Percentiles rank a stretch among this genome's conserved stretches.
These are phyloP conservation scores for Pogonus chalceus DNA, from an alignment of 1,140 invertebrate genomes.

Conservation along the genomic window DNA sequence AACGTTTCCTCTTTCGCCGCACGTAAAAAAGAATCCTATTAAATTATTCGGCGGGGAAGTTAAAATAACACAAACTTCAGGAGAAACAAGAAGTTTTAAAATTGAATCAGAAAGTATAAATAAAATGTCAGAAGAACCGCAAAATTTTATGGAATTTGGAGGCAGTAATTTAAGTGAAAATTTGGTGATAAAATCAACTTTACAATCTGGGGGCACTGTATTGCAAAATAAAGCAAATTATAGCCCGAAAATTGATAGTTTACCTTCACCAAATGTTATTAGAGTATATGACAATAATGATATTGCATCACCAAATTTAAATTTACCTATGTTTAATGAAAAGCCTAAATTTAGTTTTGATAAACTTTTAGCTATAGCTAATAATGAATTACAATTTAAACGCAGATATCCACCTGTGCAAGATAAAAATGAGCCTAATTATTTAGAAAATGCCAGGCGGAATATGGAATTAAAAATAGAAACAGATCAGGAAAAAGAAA, in stretches of 20 bases:
- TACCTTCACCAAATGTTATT: constrained; percentile 21
- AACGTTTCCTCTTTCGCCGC: constrained; percentile 18
- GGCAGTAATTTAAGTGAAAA: constrained; percentile 34
- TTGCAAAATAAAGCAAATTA: constrained; percentile 39
- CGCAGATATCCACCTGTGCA: background rate
- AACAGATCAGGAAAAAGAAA: background rate
- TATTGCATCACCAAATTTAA: constrained; percentile 19
- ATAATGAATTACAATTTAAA: background rate
- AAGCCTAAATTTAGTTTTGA: constrained; percentile 19
- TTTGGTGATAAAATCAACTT: constrained; percentile 54
- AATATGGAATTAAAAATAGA: no score
- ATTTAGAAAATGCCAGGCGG: background rate
- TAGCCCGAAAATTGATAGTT: constrained; percentile 9
- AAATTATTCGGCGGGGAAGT: constrained; percentile 73
- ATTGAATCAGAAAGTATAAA: constrained; percentile 50
- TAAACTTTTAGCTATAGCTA: background rate
- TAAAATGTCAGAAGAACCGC: constrained; percentile 19
- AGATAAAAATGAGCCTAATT: background rate
- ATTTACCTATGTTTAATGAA: constrained; percentile 15
- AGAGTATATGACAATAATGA: constrained; percentile 23
- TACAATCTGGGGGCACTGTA: constrained; percentile 65
- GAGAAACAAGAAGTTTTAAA: constrained; percentile 58
- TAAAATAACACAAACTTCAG: constrained; percentile 43
- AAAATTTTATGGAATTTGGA: constrained; percentile 20
- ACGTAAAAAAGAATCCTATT: constrained; percentile 39